phyloP scores from a whole-genome alignment of 2,888 invertebrate genomes.

The Marasmarcha lunaedactyla region DNA sequence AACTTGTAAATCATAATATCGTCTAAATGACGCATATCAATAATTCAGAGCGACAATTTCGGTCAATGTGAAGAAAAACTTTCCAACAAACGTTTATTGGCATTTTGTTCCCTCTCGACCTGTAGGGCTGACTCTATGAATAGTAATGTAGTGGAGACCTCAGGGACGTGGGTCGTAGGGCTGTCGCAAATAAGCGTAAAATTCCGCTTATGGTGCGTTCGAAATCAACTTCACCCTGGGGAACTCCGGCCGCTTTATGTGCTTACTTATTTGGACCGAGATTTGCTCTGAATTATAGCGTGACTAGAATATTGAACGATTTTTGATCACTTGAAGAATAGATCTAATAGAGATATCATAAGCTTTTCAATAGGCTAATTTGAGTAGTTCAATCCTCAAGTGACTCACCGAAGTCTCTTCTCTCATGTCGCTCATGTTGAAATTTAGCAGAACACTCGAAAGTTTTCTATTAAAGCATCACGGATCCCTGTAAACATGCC shows the following conservation, averaged over 20 bases:
- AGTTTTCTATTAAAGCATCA: not conserved
- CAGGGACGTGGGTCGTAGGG: slow-evolving; percentile 10
- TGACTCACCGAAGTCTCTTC: not conserved
- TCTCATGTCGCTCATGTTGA: not conserved
- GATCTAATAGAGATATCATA: no score
- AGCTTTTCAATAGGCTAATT: no score
- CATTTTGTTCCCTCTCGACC: slow-evolving; percentile 20
- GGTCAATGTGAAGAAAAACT: no score
- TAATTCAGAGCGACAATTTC: no score
- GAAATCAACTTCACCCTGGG: slow-evolving; percentile 61
- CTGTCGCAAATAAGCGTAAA: not conserved
- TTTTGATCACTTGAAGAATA: not conserved
- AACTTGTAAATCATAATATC: no score
- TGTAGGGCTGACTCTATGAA: slow-evolving; percentile 43
- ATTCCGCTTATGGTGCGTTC: slow-evolving; percentile 60
- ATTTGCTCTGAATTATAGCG: slow-evolving; percentile 32
- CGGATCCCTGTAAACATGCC: not conserved
- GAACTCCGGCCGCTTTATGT: slow-evolving; percentile 42
- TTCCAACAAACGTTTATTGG: slow-evolving; percentile 11
- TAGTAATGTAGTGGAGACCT: slow-evolving; percentile 45
- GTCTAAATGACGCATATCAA: no score
- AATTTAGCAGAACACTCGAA: not conserved
- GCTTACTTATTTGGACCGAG: slow-evolving; percentile 33
- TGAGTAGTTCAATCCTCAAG: no score
- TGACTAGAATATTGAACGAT: slow-evolving; percentile 18